A percentile compares a stretch with the other conserved stretches of the same genome.
Conservation (phyloP, 1,140 invertebrate genomes). For the Dryas iulia region DNA sequence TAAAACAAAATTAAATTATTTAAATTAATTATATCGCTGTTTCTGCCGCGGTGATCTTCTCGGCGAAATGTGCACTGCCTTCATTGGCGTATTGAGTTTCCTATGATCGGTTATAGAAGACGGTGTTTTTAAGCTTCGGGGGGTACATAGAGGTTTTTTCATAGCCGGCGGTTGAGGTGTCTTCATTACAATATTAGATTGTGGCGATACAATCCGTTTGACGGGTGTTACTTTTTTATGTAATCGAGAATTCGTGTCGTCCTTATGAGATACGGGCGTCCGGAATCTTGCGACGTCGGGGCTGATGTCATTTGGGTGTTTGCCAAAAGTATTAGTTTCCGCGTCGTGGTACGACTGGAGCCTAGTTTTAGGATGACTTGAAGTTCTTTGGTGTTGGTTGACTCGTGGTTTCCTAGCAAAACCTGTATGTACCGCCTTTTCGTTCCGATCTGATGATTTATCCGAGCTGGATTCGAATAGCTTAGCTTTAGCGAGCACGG, state of each 20-base stretch:
- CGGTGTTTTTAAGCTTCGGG: constrained; percentile 49
- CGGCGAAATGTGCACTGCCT: constrained; percentile 66
- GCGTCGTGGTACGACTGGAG: constrained; percentile 35
- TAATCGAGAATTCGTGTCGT: constrained; percentile 26
- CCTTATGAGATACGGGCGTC: constrained; percentile 24
- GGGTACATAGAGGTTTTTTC: constrained; percentile 61
- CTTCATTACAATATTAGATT: constrained; percentile 36
- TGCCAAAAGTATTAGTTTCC: not conserved
- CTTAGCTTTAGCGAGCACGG: constrained; percentile 83
- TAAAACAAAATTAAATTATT: not conserved
- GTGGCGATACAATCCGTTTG: constrained; percentile 61
- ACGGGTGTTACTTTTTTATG: constrained; percentile 52
- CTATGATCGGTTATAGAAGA: constrained; percentile 41
- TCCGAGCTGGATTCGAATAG: constrained; percentile 81
- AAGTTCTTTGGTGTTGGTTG: constrained; percentile 47
- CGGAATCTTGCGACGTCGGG: constrained; percentile 15
- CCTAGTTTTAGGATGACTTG: constrained; percentile 39
- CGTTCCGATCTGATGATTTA: constrained; percentile 64
- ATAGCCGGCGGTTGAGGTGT: constrained; percentile 55
- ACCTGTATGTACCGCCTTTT: constrained; percentile 50
- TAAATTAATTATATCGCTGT: constrained; percentile 38
- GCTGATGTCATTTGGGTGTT: constrained; percentile 7
- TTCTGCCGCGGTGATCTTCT: constrained; percentile 68
- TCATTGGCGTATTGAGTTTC: constrained; percentile 60
- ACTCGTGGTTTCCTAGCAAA: constrained; percentile 64